Conservation (phyloP, 2,888 invertebrate species). For the Cabera pusaria region DNA sequence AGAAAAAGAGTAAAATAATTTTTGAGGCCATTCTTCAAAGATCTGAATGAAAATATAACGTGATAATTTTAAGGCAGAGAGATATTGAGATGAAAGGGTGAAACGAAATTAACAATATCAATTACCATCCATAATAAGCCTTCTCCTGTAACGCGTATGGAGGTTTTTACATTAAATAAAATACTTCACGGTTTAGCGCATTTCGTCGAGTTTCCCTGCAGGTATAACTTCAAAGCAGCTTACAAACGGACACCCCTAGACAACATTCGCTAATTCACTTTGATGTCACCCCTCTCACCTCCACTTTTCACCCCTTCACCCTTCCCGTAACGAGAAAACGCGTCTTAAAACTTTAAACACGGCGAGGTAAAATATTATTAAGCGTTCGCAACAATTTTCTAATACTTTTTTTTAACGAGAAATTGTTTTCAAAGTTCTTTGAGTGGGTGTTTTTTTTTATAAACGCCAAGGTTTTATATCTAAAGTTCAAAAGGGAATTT, state of each 20-base stretch:
- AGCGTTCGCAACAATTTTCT: conserved; percentile 65
- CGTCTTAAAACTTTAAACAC: conserved; percentile 75
- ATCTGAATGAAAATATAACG: too few species aligned
- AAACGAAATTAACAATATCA: conserved; percentile 15
- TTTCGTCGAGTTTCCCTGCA: conserved; percentile 62
- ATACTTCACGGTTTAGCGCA: conserved; percentile 60
- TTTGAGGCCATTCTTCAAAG: too few species aligned
- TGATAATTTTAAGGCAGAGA: too few species aligned
- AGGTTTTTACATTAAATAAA: conserved; percentile 46
- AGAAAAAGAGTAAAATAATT: too few species aligned
- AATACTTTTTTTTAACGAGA: conserved; percentile 61
- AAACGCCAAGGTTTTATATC: conserved; percentile 33
- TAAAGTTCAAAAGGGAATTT: conserved; percentile 32
- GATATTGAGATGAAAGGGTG: background rate
- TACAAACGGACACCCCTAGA: conserved; percentile 80
- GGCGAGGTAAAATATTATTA: conserved; percentile 66
- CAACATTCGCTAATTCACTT: conserved; percentile 83
- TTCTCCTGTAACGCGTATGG: conserved; percentile 4
- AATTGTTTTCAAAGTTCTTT: conserved; percentile 59
- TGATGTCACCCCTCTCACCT: conserved; percentile 69
- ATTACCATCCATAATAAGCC: conserved; percentile 15
- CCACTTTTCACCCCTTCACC: conserved; percentile 36
- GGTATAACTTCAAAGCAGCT: conserved; percentile 79
- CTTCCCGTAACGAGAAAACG: conserved; percentile 70
- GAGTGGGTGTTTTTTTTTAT: conserved; percentile 42